Evolutionary conservation across 2,888 invertebrate genomes (phyloP).

Genomic region (Temnothorax ravouxi): DNA sequence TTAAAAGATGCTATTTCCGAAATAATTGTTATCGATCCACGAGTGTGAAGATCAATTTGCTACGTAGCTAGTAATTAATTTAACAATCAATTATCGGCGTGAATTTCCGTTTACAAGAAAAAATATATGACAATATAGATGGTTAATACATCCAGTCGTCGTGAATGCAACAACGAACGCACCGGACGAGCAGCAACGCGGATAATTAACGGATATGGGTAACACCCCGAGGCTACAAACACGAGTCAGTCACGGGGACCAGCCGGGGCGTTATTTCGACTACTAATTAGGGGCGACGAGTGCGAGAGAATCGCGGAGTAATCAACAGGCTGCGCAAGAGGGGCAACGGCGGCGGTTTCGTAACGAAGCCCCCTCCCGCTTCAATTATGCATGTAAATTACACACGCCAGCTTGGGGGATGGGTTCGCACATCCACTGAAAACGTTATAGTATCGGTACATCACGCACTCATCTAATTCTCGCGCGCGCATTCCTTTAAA

Average conservation of each 20-base stretch:
- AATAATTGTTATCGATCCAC: not conserved
- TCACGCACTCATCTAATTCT: slow-evolving; percentile 23
- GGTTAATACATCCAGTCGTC: slow-evolving; percentile 9
- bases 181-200: slow-evolving; percentile 17
- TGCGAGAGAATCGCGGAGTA: slow-evolving; percentile 62
- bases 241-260: slow-evolving; percentile 38
- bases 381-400: slow-evolving; percentile 71
- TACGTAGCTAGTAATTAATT: slow-evolving; percentile 20
- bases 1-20: not conserved
- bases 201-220: slow-evolving; percentile 65
- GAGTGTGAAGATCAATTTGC: not conserved
- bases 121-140: not conserved
- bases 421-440: slow-evolving; percentile 13
- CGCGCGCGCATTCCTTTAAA: slow-evolving; percentile 30
- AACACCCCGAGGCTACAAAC: slow-evolving; percentile 51
- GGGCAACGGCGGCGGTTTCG: slow-evolving; percentile 53
- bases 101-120: not conserved
- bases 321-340: slow-evolving; percentile 67
- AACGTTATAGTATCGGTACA: slow-evolving; percentile 31
- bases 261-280: slow-evolving; percentile 65
- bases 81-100: slow-evolving; percentile 28
- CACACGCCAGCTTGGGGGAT: slow-evolving; percentile 15
- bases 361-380: slow-evolving; percentile 64
- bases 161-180: slow-evolving; percentile 11
- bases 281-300: slow-evolving; percentile 66